These are phyloP conservation scores for Staurois parvus DNA, from an alignment of 2,797 vertebrate genomes.

Conservation along the genomic window DNA sequence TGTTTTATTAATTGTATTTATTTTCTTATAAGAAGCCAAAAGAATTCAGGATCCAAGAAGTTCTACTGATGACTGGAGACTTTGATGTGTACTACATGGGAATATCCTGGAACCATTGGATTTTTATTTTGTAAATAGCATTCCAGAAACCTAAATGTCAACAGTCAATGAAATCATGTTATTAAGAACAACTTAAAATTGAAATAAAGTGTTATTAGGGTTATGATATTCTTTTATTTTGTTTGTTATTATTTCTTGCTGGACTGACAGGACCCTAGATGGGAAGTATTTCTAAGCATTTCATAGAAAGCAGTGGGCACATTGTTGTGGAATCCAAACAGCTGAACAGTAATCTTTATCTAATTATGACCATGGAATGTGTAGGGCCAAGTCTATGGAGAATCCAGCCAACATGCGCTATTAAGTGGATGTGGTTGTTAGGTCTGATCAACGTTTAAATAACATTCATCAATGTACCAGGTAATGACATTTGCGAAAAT, in stretches of 20 bases:
- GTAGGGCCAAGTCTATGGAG: too few species aligned
- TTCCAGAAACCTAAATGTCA: background rate
- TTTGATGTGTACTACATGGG: background rate
- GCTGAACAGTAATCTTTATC: too few species aligned
- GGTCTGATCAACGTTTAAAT: too few species aligned
- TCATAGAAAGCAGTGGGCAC: too few species aligned
- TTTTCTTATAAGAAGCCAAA: conserved; percentile 41
- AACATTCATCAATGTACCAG: too few species aligned
- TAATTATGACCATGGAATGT: too few species aligned
- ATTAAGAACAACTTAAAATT: background rate
- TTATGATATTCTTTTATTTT: background rate
- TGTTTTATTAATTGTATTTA: background rate
- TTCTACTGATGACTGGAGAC: conserved; percentile 35
- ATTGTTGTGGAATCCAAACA: too few species aligned
- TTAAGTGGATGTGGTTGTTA: too few species aligned
- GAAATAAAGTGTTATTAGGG: background rate
- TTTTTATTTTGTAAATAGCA: background rate
- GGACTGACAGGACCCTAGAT: too few species aligned
- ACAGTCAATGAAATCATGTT: background rate
- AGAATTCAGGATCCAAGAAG: conserved; percentile 48
- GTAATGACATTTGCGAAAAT: too few species aligned
- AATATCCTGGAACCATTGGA: background rate
- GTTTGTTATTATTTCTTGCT: background rate
- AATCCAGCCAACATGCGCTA: too few species aligned
- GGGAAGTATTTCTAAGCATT: too few species aligned